Conservation (phyloP, 2,797 vertebrate species). For the Pseudochirops corinnae region DNA sequence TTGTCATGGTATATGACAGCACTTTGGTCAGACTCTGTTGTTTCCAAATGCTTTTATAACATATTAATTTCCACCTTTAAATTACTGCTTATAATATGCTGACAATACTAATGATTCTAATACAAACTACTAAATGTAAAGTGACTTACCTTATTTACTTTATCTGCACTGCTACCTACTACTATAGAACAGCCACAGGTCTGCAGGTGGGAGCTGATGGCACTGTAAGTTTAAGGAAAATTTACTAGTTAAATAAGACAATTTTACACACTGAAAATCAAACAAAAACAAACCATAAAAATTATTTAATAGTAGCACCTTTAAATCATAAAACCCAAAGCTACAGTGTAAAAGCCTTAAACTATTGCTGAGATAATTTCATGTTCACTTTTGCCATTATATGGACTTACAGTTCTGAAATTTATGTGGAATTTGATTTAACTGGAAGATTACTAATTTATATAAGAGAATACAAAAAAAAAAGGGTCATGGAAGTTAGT, state of each 20-base stretch:
- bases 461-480: background rate
- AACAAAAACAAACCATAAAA: constrained; percentile 34
- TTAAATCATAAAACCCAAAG: constrained; percentile 8
- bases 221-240: constrained; percentile 86
- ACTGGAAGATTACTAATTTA: background rate
- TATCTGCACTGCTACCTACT: constrained; percentile 97
- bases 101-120: constrained; percentile 36
- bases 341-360: background rate
- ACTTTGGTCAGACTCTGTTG: constrained; percentile 47
- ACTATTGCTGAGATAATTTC: background rate
- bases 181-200: constrained; percentile 99
- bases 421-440: background rate
- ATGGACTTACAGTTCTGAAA: background rate
- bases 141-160: constrained; percentile 97
- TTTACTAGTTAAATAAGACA: constrained; percentile 23
- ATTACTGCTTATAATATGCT: constrained; percentile 1
- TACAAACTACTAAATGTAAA: constrained; percentile 39
- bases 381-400: background rate
- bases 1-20: background rate
- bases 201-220: constrained; percentile 98
- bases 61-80: constrained; percentile 28
- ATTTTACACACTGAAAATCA: constrained; percentile 37
- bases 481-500: background rate
- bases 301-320: background rate
- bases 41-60: constrained; percentile 3